These are phyloP conservation scores for Patiria miniata DNA, from an alignment of 35 echinoderm and acorn worm species.

Conservation along the genomic window DNA sequence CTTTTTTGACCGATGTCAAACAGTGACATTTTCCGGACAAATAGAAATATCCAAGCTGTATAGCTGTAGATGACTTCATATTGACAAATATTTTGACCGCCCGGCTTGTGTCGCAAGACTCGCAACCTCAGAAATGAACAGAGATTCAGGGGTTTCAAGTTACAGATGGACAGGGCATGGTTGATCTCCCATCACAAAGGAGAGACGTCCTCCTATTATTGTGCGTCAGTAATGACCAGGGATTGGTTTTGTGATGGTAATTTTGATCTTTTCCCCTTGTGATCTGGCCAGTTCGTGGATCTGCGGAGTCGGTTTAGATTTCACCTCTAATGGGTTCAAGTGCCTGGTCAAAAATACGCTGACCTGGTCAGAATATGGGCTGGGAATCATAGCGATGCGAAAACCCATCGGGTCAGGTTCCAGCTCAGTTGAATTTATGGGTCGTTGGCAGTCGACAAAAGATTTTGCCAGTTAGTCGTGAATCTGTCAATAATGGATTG, in stretches of 20 bases:
- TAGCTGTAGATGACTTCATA: too few relatives aligned
- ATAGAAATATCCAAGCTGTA: too few relatives aligned
- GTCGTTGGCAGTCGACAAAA: too few relatives aligned
- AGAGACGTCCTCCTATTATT: not conserved
- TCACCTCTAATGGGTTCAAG: constrained; percentile 1
- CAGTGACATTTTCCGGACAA: too few relatives aligned
- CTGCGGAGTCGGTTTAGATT: not conserved
- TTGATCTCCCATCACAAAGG: not conserved
- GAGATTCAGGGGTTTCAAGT: not conserved
- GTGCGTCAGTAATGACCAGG: not conserved
- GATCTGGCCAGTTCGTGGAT: constrained; percentile 5
- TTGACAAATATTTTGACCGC: too few relatives aligned
- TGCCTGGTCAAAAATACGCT: constrained; percentile 4
- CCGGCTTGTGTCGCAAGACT: too few relatives aligned
- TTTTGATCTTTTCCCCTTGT: not conserved
- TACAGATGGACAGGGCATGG: not conserved
- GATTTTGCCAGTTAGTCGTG: too few relatives aligned
- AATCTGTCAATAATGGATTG: too few relatives aligned
- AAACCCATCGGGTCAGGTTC: too few relatives aligned
- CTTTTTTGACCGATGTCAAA: too few relatives aligned
- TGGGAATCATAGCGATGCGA: too few relatives aligned
- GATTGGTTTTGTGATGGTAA: not conserved
- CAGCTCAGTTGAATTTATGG: too few relatives aligned
- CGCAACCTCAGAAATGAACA: not conserved
- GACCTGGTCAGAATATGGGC: not conserved